Conservation (phyloP, 1,140 invertebrate genomes). For the Neuroterus valhalla region DNA sequence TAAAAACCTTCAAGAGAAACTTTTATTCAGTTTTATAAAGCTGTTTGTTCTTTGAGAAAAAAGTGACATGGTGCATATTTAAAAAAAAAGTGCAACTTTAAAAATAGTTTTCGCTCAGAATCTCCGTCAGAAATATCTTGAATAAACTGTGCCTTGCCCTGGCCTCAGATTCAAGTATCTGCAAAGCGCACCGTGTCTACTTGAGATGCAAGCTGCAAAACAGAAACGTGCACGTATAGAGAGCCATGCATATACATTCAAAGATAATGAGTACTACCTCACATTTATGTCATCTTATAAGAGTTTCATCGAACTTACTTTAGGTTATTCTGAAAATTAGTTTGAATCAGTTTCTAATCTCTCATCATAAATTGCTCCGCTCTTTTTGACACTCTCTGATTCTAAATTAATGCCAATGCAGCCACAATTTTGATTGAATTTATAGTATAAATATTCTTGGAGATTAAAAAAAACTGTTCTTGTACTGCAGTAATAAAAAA, state of each 20-base stretch:
- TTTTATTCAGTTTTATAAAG: background rate
- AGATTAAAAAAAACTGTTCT: too few relatives aligned
- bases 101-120: slow-evolving; percentile 7
- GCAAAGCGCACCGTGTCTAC: background rate
- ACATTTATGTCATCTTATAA: background rate
- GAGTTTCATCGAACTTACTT: slow-evolving; percentile 21
- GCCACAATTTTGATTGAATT: too few relatives aligned
- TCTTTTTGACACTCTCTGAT: background rate
- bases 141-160: slow-evolving; percentile 14
- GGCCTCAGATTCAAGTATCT: slow-evolving; percentile 14
- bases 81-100: slow-evolving; percentile 19
- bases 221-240: slow-evolving; percentile 3
- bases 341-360: background rate
- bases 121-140: slow-evolving; percentile 22
- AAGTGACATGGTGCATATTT: background rate
- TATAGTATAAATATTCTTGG: too few relatives aligned
- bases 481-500: too few relatives aligned
- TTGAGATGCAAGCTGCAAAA: slow-evolving; percentile 28
- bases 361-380: background rate
- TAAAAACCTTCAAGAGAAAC: background rate
- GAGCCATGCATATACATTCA: background rate
- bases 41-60: background rate
- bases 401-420: background rate
- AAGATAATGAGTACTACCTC: slow-evolving; percentile 2
- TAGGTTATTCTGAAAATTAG: slow-evolving; percentile 7